Conservation (phyloP, 1,140 invertebrate species). For the Drosophila sechellia region DNA sequence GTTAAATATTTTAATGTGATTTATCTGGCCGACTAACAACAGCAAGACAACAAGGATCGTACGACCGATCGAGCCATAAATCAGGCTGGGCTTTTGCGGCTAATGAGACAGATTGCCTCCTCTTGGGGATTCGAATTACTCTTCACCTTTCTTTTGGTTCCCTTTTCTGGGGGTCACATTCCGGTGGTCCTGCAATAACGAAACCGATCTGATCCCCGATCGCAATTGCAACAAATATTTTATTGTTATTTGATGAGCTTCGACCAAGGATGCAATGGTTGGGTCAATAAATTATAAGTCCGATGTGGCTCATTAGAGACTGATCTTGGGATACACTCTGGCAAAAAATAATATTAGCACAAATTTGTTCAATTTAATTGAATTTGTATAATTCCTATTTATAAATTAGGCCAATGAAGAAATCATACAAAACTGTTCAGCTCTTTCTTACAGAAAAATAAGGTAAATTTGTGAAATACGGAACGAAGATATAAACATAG, state of each 20-base stretch:
- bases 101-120: constrained; percentile 75
- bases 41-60: constrained; percentile 14
- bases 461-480: too few species aligned
- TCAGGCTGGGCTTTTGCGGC: constrained; percentile 63
- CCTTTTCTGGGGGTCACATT: constrained; percentile 27
- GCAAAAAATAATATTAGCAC: not conserved
- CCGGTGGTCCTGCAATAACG: constrained; percentile 34
- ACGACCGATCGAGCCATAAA: constrained; percentile 54
- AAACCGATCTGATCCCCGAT: constrained; percentile 12
- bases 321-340: constrained; percentile 14
- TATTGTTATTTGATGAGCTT: constrained; percentile 78
- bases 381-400: too few species aligned
- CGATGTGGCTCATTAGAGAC: constrained; percentile 54
- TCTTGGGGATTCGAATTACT: constrained; percentile 5
- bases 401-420: too few species aligned
- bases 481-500: too few species aligned
- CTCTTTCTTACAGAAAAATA: too few species aligned
- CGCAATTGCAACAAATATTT: constrained; percentile 77
- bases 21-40: constrained; percentile 61
- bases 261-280: constrained; percentile 60
- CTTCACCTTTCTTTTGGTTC: not conserved
- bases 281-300: constrained; percentile 64
- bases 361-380: too few species aligned
- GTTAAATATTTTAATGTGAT: constrained; percentile 80
- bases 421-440: too few species aligned